phyloP scores from a whole-genome alignment of 2,113 vertebrate genomes.

The Columba livia region DNA sequence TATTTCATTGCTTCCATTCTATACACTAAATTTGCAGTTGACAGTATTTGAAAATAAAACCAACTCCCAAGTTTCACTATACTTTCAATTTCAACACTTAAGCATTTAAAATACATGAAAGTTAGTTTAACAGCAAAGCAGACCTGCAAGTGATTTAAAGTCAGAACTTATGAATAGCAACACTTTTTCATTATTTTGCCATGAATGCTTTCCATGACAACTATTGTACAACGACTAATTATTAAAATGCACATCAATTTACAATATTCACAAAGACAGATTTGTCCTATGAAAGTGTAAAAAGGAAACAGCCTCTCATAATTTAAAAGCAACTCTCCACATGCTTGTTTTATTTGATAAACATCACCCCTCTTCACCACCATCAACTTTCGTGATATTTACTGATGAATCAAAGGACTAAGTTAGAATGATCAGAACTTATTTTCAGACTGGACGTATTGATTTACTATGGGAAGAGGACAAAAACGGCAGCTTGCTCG shows the following conservation, averaged over 20 bases:
- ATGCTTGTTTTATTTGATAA: background rate
- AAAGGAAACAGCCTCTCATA: background rate
- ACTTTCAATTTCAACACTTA: background rate
- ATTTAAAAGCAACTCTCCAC: constrained; percentile 8
- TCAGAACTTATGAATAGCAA: background rate
- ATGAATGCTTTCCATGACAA: background rate
- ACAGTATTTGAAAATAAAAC: background rate
- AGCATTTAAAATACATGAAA: background rate
- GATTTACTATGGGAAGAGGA: background rate
- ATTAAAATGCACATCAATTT: constrained; percentile 27
- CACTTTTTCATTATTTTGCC: background rate
- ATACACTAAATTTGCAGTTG: background rate
- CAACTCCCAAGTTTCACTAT: background rate
- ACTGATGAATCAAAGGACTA: background rate
- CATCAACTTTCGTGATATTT: background rate
- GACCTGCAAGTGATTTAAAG: background rate
- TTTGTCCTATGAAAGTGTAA: background rate
- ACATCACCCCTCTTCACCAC: background rate
- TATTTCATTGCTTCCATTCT: constrained; percentile 29
- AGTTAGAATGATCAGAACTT: background rate
- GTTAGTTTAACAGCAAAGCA: background rate
- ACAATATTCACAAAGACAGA: constrained; percentile 29
- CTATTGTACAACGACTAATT: constrained; percentile 16
- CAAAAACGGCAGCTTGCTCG: background rate
- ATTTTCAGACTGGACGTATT: background rate